Evolutionary conservation across 2,113 vertebrate genomes (phyloP).

Genomic region (Pyrgilauda ruficollis): DNA sequence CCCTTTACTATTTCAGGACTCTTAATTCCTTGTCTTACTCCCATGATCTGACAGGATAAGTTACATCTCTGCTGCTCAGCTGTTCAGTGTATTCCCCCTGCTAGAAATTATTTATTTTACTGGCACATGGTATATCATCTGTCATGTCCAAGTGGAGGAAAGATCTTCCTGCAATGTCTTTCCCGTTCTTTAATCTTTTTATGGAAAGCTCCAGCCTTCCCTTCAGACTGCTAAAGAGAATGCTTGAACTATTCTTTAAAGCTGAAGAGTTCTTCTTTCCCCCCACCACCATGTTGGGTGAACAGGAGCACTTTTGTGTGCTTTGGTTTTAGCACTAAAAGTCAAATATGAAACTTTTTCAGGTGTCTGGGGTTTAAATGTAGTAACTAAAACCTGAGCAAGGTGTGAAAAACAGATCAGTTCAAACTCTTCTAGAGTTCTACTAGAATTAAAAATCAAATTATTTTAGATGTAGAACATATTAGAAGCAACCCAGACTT

Average conservation of each 20-base stretch:
- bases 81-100: constrained; percentile 9
- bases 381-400: background rate
- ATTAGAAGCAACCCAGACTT: background rate
- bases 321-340: background rate
- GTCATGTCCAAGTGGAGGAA: background rate
- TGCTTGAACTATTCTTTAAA: background rate
- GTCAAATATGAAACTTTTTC: background rate
- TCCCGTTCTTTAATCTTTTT: constrained; percentile 27
- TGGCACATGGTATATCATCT: background rate
- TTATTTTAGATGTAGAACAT: background rate
- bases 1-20: constrained; percentile 2
- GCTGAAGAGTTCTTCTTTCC: background rate
- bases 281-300: too few species aligned
- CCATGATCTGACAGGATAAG: background rate
- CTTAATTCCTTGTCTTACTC: background rate
- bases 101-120: constrained; percentile 51
- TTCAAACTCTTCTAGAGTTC: background rate
- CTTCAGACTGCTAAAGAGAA: background rate
- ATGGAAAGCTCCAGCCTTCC: background rate
- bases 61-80: constrained; percentile 26
- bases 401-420: background rate
- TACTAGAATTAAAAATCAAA: background rate
- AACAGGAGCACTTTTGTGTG: background rate
- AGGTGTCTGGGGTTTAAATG: background rate
- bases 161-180: background rate